These are phyloP conservation scores for Scarus forsteni DNA, from an alignment of 2,797 vertebrate species.

Conservation along the genomic window DNA sequence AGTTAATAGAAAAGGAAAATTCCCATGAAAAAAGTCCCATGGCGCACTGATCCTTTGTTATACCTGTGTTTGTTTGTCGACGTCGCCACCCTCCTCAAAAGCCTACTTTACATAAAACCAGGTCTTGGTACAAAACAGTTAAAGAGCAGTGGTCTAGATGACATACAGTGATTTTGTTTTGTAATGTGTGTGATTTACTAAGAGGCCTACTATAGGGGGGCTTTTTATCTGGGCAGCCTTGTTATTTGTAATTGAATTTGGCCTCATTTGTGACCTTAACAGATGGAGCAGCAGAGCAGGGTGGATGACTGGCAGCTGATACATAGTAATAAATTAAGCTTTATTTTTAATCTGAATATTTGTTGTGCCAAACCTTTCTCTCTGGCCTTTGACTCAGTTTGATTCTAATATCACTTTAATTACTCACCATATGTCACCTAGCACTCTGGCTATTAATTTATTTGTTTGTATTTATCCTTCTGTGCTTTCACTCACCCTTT, in stretches of 20 bases:
- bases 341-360: neutral
- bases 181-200: neutral
- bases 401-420: neutral
- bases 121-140: too few species aligned
- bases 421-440: neutral
- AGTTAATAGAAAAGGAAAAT: too few species aligned
- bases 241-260: neutral
- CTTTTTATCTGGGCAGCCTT: neutral
- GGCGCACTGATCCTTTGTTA: too few species aligned
- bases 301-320: neutral
- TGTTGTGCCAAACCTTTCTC: neutral
- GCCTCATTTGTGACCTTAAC: neutral
- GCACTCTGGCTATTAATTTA: neutral
- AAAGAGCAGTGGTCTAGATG: too few species aligned
- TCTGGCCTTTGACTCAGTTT: neutral
- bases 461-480: too few species aligned
- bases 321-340: neutral
- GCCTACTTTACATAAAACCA: too few species aligned
- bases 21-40: too few species aligned
- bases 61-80: too few species aligned
- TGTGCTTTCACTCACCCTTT: too few species aligned
- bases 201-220: neutral
- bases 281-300: neutral
- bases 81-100: too few species aligned
- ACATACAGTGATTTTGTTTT: neutral